Evolutionary conservation across 2,888 invertebrate species (phyloP), one percentile per base, ranked within the genome.

Genomic region (Eupelmus urozonus): DNA sequence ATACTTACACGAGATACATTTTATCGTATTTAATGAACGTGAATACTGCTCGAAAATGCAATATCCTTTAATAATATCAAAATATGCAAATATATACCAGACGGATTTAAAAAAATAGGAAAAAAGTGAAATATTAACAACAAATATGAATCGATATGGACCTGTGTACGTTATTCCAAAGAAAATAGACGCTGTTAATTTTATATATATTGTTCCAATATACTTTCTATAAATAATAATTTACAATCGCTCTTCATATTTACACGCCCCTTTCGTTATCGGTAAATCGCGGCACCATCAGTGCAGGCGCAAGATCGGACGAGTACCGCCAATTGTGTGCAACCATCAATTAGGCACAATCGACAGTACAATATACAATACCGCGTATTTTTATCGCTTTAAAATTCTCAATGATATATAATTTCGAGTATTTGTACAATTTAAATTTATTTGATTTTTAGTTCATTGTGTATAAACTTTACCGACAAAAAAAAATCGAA

Each of bases 181-280:
- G 27, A 45, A 51, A 42, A 45, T 45, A 34, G 2, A 45, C 45
- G 45, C 16, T 45, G 13, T 49, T 55, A 40, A 27, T 57, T 9
- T 57, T 42, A 16, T 7, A 57, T 40, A 57, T n/a, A 40, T 25
- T 27, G n/a, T 34, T 16, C 25, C 34, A 3, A 42, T 20, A 45
- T 23, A 29, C 53, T 51, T 34, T 53, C 20, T 60, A 70, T 53
- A 53, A 59, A 66, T 72, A 77, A 66, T 71, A 77, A 77, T 77
- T 72, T 77, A 77, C 72, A 66, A 60, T 72, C 42, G 57, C 2
- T 20, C 3, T 53, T 53, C 16, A 7, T 72, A 77, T 77, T 77
- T 72, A 77, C 72, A 77, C 29, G 53, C 34, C 45, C 27, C 34
- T 27, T 20, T 63, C 20, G 29, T 42, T 57, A 76, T 51, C 42